Percentiles rank a stretch among this genome's conserved stretches.
These are phyloP conservation scores for Calonectris borealis DNA, from an alignment of 2,113 vertebrate genomes.

Conservation along the genomic window DNA sequence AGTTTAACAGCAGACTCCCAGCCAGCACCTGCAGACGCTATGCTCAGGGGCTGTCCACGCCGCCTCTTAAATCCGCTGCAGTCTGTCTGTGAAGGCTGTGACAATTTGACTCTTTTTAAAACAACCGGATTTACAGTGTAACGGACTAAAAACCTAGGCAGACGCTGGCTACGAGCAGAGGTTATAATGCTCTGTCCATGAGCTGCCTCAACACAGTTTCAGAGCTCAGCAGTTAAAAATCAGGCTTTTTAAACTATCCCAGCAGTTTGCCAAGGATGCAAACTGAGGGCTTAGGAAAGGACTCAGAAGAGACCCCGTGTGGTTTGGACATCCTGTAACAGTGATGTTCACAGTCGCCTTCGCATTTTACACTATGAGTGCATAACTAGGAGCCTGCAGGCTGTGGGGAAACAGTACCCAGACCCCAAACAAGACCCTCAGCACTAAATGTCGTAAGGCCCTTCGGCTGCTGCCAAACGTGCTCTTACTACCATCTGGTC, in stretches of 20 bases:
- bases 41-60: neutral
- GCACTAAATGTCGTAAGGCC: neutral
- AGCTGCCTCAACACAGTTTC: neutral
- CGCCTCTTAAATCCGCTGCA: neutral
- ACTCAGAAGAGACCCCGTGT: neutral
- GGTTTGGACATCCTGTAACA: neutral
- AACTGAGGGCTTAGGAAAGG: neutral
- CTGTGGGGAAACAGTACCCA: neutral
- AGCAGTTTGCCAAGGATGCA: neutral
- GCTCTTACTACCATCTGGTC: neutral
- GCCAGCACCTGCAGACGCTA: neutral
- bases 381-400: neutral
- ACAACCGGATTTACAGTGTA: neutral
- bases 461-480: neutral
- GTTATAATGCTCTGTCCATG: fast-evolving
- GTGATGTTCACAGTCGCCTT: neutral
- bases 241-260: neutral
- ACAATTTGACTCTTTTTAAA: neutral
- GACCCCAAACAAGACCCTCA: neutral
- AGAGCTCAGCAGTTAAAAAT: neutral
- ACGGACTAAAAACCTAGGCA: neutral
- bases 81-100: neutral
- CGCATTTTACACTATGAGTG: fast-evolving
- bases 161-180: neutral
- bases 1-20: neutral